A percentile compares a stretch with the other conserved stretches of the same genome.
Evolutionary conservation across 2,888 invertebrate species (phyloP).

Genomic region (Eudasyphora cyanicolor): DNA sequence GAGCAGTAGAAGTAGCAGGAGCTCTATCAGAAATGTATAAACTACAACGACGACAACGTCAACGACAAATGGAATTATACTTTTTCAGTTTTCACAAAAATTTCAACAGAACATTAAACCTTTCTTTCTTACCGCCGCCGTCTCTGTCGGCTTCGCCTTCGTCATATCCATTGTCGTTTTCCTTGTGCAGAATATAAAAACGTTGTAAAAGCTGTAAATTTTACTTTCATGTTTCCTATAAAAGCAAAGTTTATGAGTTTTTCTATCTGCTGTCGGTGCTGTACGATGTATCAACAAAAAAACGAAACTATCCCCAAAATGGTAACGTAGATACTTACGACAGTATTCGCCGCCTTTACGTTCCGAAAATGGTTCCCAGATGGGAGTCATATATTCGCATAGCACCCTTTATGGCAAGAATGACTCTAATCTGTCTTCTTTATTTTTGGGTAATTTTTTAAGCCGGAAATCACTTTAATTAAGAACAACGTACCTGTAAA

Average conservation of each 20-base stretch:
- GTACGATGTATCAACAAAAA: constrained; percentile 12
- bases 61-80: constrained; percentile 40
- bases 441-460: constrained; percentile 36
- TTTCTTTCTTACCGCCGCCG: constrained; percentile 5
- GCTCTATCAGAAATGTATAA: not conserved
- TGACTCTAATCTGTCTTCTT: constrained; percentile 39
- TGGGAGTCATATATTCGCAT: no score
- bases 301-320: not conserved
- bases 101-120: constrained; percentile 49
- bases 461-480: constrained; percentile 67
- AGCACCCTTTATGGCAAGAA: constrained; percentile 17
- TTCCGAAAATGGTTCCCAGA: not conserved
- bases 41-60: not conserved
- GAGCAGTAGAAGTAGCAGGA: constrained; percentile 5
- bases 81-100: constrained; percentile 25
- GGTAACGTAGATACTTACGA: not conserved
- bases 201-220: constrained; percentile 50
- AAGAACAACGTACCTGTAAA: constrained; percentile 46
- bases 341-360: not conserved
- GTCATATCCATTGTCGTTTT: no score
- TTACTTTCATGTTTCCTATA: constrained; percentile 35
- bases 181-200: constrained; percentile 20
- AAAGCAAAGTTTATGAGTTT: constrained; percentile 44
- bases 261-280: constrained; percentile 6
- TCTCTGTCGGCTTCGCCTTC: not conserved